phyloP scores from a whole-genome alignment of 2,113 vertebrate species.

The Pao palembangensis region DNA sequence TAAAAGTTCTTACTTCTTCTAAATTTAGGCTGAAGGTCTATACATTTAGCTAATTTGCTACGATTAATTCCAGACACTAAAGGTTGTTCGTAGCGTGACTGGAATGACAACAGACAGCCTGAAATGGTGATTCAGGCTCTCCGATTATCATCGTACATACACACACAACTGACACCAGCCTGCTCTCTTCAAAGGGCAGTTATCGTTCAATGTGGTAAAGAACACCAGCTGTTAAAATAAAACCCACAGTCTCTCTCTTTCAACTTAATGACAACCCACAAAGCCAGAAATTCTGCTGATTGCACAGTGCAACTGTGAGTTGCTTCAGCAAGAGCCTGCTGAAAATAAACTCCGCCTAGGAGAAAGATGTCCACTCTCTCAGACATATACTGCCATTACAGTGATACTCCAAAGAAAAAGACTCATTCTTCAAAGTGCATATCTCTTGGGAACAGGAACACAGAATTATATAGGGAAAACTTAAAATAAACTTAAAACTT shows the following conservation, averaged over 20 bases:
- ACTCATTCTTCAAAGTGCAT: slow-evolving; percentile 63
- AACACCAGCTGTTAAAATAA: slow-evolving; percentile 23
- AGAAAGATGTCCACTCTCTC: slow-evolving; percentile 42
- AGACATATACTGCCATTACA: slow-evolving; percentile 35
- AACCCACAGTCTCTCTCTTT: slow-evolving; percentile 14
- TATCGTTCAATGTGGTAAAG: slow-evolving; percentile 31
- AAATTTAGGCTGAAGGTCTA: slow-evolving; percentile 9
- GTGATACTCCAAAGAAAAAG: slow-evolving; percentile 44
- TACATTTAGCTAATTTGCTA: not conserved
- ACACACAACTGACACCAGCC: slow-evolving; percentile 20
- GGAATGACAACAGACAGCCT: too few relatives aligned
- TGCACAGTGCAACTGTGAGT: slow-evolving; percentile 61
- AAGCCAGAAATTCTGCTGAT: slow-evolving; percentile 46
- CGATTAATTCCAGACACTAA: too few relatives aligned
- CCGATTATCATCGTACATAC: not conserved
- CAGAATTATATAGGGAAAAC: slow-evolving; percentile 21
- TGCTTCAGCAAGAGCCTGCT: slow-evolving; percentile 43
- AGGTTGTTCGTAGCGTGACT: too few relatives aligned
- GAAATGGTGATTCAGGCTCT: too few relatives aligned
- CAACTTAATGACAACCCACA: slow-evolving; percentile 26
- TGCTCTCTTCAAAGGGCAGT: slow-evolving; percentile 32
- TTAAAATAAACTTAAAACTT: too few relatives aligned
- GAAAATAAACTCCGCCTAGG: slow-evolving; percentile 49
- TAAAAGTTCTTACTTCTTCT: not conserved
- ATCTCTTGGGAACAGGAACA: slow-evolving; percentile 38